A percentile compares a stretch with the other conserved stretches of the same genome.
These are phyloP conservation scores for Gobiocypris rarus DNA, from an alignment of 2,113 vertebrate species.

Conservation along the genomic window DNA sequence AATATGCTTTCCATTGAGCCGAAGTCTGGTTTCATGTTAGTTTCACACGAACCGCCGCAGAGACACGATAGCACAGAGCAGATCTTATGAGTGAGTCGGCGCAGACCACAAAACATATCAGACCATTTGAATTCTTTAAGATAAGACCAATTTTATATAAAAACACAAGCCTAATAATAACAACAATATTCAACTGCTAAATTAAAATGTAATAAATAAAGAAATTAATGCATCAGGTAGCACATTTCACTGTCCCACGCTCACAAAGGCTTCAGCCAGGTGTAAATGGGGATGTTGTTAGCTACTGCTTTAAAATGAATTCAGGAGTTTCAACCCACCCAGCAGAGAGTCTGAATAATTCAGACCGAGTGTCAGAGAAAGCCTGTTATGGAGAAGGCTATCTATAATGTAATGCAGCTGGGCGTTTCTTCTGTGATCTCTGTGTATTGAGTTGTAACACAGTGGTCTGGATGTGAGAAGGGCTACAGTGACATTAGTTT, in stretches of 20 bases:
- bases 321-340: slow-evolving; percentile 34
- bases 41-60: no score
- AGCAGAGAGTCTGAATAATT: slow-evolving; percentile 62
- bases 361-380: slow-evolving; percentile 53
- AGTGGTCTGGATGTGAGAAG: slow-evolving; percentile 27
- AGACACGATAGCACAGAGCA: no score
- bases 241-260: background rate
- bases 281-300: background rate
- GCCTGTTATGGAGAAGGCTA: slow-evolving; percentile 46
- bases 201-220: background rate
- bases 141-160: no score
- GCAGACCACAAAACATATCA: no score
- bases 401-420: slow-evolving; percentile 58
- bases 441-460: slow-evolving; percentile 24
- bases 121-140: no score
- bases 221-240: background rate
- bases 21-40: no score
- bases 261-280: background rate
- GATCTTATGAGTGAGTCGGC: no score
- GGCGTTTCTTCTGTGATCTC: slow-evolving; percentile 29
- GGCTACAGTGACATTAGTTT: background rate
- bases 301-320: slow-evolving; percentile 17
- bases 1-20: no score
- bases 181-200: background rate
- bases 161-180: background rate